Percentiles rank a stretch among this genome's conserved stretches.
Conservation (phyloP, 2,797 vertebrate species). For the Lithobates sylvaticus region DNA sequence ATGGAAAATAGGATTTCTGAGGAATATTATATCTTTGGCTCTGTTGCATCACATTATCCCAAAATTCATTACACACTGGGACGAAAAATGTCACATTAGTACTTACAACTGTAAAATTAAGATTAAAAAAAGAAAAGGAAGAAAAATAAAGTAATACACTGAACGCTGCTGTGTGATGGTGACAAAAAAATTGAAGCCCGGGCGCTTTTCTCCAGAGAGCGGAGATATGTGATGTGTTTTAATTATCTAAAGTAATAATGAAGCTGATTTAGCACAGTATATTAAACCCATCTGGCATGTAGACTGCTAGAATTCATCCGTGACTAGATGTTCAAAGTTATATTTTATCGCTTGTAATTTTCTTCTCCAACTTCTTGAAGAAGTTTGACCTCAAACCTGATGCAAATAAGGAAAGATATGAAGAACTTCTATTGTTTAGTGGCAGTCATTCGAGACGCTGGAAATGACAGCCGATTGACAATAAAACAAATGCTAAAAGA, state of each 20-base stretch:
- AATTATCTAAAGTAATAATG: constrained; percentile 64
- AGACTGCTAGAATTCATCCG: constrained; percentile 62
- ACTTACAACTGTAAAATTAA: constrained; percentile 24
- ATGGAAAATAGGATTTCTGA: neutral
- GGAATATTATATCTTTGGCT: neutral
- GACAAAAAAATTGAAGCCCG: constrained; percentile 43
- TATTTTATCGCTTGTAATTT: constrained; percentile 60
- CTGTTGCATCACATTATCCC: neutral
- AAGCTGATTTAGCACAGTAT: constrained; percentile 64
- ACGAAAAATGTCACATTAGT: constrained; percentile 24
- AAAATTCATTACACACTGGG: constrained; percentile 35
- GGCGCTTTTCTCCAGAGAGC: constrained; percentile 52
- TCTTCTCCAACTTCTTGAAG: constrained; percentile 55
- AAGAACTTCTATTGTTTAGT: constrained; percentile 41
- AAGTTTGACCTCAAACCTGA: constrained; percentile 58
- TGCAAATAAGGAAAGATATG: constrained; percentile 47
- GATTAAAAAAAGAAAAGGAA: constrained; percentile 22
- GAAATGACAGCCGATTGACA: constrained; percentile 14
- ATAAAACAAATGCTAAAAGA: constrained; percentile 14
- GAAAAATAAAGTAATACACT: constrained; percentile 42
- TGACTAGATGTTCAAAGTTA: constrained; percentile 62
- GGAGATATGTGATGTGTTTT: constrained; percentile 62
- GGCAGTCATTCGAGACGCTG: neutral
- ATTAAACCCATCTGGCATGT: constrained; percentile 63
- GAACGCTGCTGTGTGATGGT: constrained; percentile 5